Percentiles rank a stretch among this genome's conserved stretches.
phyloP scores from a whole-genome alignment of 2,888 invertebrate species.

The Trichopoda pennipes region DNA sequence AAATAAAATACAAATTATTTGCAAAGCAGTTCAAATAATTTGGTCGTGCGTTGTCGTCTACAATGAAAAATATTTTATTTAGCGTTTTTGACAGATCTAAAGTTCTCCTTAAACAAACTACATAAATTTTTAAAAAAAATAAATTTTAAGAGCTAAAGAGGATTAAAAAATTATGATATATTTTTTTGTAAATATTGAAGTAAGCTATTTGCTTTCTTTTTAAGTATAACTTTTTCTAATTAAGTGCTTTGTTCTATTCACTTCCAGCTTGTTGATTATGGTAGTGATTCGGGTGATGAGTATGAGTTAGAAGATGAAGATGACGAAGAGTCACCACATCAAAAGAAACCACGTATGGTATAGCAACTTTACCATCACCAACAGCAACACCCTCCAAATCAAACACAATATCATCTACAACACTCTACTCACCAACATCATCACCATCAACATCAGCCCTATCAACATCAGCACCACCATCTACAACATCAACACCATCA shows the following conservation, averaged over 20 bases:
- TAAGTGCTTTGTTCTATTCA: conserved; percentile 11
- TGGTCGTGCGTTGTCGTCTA: too few species aligned
- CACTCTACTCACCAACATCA: conserved; percentile 49
- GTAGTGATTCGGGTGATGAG: conserved; percentile 98
- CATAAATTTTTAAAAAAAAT: too few species aligned
- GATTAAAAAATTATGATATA: too few species aligned
- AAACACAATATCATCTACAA: conserved; percentile 63
- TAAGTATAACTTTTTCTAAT: too few species aligned
- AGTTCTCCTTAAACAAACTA: too few species aligned
- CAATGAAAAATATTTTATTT: too few species aligned
- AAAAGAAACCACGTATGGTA: conserved; percentile 81
- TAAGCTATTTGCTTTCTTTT: too few species aligned
- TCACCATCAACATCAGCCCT: conserved; percentile 47
- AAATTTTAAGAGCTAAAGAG: too few species aligned
- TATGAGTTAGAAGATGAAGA: conserved; percentile 85
- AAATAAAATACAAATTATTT: too few species aligned
- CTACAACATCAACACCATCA: conserved; percentile 61
- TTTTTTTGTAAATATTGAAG: too few species aligned
- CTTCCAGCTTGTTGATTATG: conserved; percentile 94
- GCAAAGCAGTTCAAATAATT: too few species aligned
- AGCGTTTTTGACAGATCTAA: too few species aligned
- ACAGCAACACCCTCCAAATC: conserved; percentile 68
- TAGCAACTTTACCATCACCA: conserved; percentile 76
- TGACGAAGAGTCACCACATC: conserved; percentile 79
- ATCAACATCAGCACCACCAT: conserved; percentile 52